These are phyloP conservation scores for Orbicella faveolata DNA, from an alignment of 64 coral and sea anemone genomes.

Conservation along the genomic window DNA sequence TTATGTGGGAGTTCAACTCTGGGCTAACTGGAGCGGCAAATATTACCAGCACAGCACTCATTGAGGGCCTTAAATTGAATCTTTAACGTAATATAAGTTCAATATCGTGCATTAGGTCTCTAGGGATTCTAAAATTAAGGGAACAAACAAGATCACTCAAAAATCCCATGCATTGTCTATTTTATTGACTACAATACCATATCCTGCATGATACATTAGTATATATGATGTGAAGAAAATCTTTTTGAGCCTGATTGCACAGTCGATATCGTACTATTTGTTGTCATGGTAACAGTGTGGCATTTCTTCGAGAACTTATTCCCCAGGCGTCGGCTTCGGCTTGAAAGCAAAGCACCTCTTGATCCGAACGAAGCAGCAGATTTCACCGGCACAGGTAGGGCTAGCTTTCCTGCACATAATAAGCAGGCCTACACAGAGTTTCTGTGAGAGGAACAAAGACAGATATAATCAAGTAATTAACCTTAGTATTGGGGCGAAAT, in stretches of 20 bases:
- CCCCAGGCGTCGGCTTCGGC: background rate
- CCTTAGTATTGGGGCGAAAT: too few relatives aligned
- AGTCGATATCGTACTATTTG: slow-evolving; percentile 27
- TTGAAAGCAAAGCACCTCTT: slow-evolving; percentile 6
- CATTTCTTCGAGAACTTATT: background rate
- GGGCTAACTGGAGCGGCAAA: too few relatives aligned
- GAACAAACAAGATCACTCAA: too few relatives aligned
- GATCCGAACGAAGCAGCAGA: slow-evolving; percentile 31
- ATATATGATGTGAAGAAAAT: background rate
- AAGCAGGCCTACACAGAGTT: background rate
- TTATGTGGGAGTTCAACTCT: too few relatives aligned
- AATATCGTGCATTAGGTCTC: too few relatives aligned
- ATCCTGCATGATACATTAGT: background rate
- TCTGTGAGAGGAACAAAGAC: background rate
- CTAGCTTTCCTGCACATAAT: background rate
- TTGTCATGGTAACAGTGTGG: slow-evolving; percentile 27
- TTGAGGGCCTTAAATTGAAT: too few relatives aligned
- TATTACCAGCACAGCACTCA: too few relatives aligned
- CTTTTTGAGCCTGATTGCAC: slow-evolving; percentile 7
- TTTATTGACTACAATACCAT: background rate
- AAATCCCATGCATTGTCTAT: background rate
- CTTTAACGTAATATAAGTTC: too few relatives aligned
- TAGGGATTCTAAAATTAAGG: too few relatives aligned
- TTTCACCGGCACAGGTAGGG: background rate
- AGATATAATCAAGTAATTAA: background rate